phyloP scores from a whole-genome alignment of 2,888 invertebrate genomes.

The Pristionchus arcanus region DNA sequence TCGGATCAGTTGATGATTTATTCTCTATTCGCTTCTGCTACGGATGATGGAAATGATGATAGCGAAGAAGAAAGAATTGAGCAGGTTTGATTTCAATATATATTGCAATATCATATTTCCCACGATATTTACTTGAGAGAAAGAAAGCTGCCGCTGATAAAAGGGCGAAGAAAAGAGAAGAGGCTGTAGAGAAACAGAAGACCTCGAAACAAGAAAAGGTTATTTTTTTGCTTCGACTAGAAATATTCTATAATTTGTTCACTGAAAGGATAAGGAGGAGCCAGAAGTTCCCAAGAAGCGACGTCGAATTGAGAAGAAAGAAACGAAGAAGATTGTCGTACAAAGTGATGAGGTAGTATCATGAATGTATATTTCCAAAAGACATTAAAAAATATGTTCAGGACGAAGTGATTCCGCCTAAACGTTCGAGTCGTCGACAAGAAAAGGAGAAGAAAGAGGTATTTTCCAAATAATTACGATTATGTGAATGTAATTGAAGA shows the following conservation, averaged over 20 bases:
- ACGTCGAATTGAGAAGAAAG: constrained; percentile 30
- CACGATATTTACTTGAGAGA: not conserved
- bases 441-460: not conserved
- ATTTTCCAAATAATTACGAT: not conserved
- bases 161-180: not conserved
- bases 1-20: constrained; percentile 26
- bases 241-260: not conserved
- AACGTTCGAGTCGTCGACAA: not conserved
- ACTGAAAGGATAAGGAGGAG: not conserved
- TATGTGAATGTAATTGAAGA: not conserved
- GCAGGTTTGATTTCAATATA: not conserved
- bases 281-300: constrained; percentile 13
- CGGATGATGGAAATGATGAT: constrained; percentile 12
- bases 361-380: not conserved
- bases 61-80: constrained; percentile 16
- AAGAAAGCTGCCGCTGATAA: constrained; percentile 8
- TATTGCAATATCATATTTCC: not conserved
- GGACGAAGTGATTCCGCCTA: not conserved
- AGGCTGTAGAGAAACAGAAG: not conserved
- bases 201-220: not conserved
- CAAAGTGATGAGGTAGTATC: constrained; percentile 1
- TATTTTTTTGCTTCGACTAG: not conserved
- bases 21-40: constrained; percentile 10
- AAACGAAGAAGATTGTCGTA: not conserved
- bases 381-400: not conserved